phyloP scores from a whole-genome alignment of 2,797 vertebrate genomes.

The Loris lydekkerianus region DNA sequence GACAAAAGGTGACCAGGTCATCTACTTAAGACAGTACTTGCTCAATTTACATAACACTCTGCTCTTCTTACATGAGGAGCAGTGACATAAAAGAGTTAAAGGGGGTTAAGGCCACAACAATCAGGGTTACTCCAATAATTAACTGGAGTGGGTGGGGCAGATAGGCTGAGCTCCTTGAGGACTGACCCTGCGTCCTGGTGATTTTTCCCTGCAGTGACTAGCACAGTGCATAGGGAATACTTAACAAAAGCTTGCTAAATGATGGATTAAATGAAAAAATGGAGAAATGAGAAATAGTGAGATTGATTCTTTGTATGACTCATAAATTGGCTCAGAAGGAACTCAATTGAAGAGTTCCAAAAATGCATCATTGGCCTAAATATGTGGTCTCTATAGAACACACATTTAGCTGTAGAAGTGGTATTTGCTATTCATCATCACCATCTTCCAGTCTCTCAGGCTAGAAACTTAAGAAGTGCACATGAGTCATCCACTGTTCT shows the following conservation, averaged over 20 bases:
- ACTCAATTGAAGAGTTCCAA: constrained; percentile 61
- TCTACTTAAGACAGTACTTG: constrained; percentile 16
- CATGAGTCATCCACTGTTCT: constrained; percentile 66
- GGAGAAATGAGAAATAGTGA: constrained; percentile 72
- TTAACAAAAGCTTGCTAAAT: constrained; percentile 56
- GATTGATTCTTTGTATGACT: constrained; percentile 79
- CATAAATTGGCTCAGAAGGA: constrained; percentile 76
- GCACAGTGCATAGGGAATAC: not conserved
- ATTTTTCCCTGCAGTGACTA: constrained; percentile 23
- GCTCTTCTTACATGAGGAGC: constrained; percentile 31
- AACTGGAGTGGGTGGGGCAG: not conserved
- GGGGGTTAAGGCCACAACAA: not conserved
- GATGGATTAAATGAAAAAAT: constrained; percentile 68
- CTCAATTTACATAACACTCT: not conserved
- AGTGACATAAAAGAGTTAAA: not conserved
- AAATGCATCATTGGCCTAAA: constrained; percentile 71
- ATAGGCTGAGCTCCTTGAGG: not conserved
- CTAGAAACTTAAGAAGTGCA: constrained; percentile 61
- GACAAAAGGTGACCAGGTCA: constrained; percentile 34
- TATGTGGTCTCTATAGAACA: constrained; percentile 35
- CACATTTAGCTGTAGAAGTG: constrained; percentile 64
- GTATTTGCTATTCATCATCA: constrained; percentile 61
- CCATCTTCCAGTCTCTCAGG: constrained; percentile 26
- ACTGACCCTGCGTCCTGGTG: not conserved
- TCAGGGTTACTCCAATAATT: not conserved